phyloP scores from a whole-genome alignment of 1,140 invertebrate species.

The Bombus confusus region DNA sequence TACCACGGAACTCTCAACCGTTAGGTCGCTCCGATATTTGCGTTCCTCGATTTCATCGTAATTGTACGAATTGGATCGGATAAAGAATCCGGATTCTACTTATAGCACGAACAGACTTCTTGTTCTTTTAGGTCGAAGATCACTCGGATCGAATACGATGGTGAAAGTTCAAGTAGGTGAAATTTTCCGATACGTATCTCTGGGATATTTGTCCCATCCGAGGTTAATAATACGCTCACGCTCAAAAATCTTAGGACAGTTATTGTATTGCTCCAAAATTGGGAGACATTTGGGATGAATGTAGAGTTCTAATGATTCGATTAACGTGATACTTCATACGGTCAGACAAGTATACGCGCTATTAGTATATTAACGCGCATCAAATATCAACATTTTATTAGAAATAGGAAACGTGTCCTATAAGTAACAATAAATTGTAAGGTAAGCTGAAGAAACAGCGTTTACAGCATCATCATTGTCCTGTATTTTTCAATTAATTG shows the following conservation, averaged over 20 bases:
- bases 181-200: background rate
- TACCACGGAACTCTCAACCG: conserved; percentile 27
- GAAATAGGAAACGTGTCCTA: too few relatives aligned
- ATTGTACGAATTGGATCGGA: conserved; percentile 48
- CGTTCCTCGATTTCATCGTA: conserved; percentile 49
- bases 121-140: background rate
- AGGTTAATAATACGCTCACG: background rate
- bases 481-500: too few relatives aligned
- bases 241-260: background rate
- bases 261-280: background rate
- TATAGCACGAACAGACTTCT: conserved; percentile 15
- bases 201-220: too few relatives aligned
- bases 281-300: too few relatives aligned
- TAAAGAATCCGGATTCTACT: conserved; percentile 30
- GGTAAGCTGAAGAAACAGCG: too few relatives aligned
- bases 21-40: conserved; percentile 46
- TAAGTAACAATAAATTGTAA: too few relatives aligned
- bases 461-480: too few relatives aligned
- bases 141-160: background rate
- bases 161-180: background rate
- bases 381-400: too few relatives aligned
- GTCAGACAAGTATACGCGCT: too few relatives aligned
- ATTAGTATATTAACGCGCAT: too few relatives aligned
- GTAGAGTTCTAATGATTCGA: too few relatives aligned
- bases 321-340: too few relatives aligned